Base-by-base conservation (phyloP, 1,140 invertebrate species). In the Melitaea cinxia region DNA sequence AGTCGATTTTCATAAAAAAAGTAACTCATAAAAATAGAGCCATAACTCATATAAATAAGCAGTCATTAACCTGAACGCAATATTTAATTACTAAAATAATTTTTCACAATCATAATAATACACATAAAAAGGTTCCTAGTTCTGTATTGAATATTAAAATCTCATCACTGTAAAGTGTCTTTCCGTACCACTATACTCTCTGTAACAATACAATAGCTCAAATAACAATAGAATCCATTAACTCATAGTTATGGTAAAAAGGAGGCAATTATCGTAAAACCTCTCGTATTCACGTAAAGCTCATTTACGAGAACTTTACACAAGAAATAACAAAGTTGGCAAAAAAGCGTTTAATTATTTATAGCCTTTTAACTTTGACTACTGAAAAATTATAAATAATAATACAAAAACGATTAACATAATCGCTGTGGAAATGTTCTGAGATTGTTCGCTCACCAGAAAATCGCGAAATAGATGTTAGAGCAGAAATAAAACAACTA, bases 181-280 rank as follows among this genome's bases (percentile, higher is more conserved):
- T 26, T 42, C 0, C 37, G 24, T 45, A 45, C 0, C 3, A 21
- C 30, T 15, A 65, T 65, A 33, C 57, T 42, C n/a, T 37, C n/a
- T 23, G 15, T 35, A 50, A 57, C 35, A 65, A 52, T 57, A 52
- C 15, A 57, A 58, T 68, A 79, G 78, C 52, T 60, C 58, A 17
- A 55, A 39, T 35, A 59, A 75, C 68, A 82, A 80, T 74, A 54
- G 64, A 68, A 30, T 70, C 59, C 73, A 78, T 78, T 76, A 73
- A 57, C 68, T 56, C 67, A 61, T 67, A 73, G 63, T 70, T 35
- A 61, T 72, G 72, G 64, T 79, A 79, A 78, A 77, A 75, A 60
- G 49, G 45, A 63, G 59, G 64, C 54, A 78, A 83, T 79, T 76
- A 78, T 80, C 55, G 66, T 66, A 73, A 75, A 72, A 72, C 72